Conservation (phyloP, 2,888 invertebrate species). For the Acanthoscelides obtectus region DNA sequence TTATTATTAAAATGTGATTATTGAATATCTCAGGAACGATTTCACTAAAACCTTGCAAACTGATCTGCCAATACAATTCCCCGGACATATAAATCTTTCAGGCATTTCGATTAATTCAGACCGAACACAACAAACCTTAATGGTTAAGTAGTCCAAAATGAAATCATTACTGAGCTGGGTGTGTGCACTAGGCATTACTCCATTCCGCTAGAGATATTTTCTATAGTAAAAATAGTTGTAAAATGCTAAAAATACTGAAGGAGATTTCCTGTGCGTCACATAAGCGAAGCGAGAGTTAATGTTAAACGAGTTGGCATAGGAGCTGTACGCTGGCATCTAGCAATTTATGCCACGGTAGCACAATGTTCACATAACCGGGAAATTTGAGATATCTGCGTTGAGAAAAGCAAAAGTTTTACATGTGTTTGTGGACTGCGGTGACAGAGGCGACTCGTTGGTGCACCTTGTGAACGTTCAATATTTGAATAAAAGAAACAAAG, state of each 20-base stretch:
- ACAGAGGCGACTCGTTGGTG: too few species aligned
- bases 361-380: not conserved
- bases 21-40: too few species aligned
- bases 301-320: not conserved
- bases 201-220: not conserved
- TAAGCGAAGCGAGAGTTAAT: not conserved
- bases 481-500: too few species aligned
- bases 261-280: not conserved
- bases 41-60: too few species aligned
- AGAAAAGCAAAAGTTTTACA: too few species aligned
- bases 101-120: too few species aligned
- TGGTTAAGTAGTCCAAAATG: not conserved
- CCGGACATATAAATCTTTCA: too few species aligned
- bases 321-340: not conserved
- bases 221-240: not conserved
- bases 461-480: too few species aligned
- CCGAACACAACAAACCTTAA: too few species aligned
- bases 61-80: too few species aligned
- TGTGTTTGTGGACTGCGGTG: too few species aligned
- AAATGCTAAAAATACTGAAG: not conserved
- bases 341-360: not conserved
- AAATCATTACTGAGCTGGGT: not conserved
- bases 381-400: not conserved
- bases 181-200: not conserved
- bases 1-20: too few species aligned